Evolutionary conservation across 2,113 vertebrate genomes (phyloP).

Genomic region (Oenanthe melanoleuca): DNA sequence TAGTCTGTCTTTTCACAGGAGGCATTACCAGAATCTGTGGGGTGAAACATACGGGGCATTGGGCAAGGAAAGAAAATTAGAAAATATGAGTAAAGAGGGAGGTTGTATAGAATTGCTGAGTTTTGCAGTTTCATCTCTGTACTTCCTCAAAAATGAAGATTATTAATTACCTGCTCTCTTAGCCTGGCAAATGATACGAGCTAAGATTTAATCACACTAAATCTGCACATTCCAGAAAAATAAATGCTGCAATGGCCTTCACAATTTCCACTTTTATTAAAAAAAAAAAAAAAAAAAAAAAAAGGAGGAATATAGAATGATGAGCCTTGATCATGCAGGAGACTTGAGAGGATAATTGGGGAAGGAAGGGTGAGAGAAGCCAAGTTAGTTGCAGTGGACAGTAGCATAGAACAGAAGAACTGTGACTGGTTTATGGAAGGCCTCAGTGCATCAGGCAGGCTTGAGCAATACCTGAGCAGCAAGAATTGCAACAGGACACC

Average conservation of each 20-base stretch:
- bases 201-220: neutral
- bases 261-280: neutral
- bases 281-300: too few species aligned
- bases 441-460: neutral
- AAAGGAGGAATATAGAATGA: neutral
- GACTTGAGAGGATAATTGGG: neutral
- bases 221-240: neutral
- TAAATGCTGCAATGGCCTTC: neutral
- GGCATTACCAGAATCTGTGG: neutral
- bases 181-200: neutral
- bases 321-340: neutral
- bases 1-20: neutral
- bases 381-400: neutral
- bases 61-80: neutral
- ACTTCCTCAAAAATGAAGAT: neutral
- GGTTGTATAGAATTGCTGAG: neutral
- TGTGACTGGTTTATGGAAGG: neutral
- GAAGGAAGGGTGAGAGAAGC: neutral
- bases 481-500: neutral
- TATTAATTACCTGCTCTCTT: neutral
- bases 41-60: neutral
- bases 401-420: neutral
- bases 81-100: neutral
- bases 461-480: neutral
- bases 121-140: neutral